These are phyloP conservation scores for Caenorhabditis plicata DNA, from an alignment of 2,888 invertebrate species.

Conservation along the genomic window DNA sequence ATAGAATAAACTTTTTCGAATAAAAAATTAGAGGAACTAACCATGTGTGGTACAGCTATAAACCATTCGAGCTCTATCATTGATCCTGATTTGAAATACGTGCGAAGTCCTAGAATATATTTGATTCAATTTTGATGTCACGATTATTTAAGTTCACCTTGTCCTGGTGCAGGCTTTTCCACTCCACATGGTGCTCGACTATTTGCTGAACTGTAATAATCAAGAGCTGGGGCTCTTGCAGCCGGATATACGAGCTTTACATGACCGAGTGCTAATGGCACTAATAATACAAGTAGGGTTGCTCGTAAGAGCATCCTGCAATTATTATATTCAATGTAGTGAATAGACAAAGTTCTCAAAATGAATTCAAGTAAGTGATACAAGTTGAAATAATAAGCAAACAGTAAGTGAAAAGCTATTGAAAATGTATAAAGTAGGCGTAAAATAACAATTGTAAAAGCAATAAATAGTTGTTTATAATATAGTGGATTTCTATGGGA, in stretches of 20 bases:
- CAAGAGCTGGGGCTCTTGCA: conserved; percentile 75
- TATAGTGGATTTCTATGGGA: too few species aligned
- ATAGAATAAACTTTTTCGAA: too few species aligned
- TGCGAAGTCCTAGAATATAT: conserved; percentile 31
- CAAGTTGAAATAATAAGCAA: too few species aligned
- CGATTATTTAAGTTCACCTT: conserved; percentile 12
- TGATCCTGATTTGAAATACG: conserved; percentile 72
- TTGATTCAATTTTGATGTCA: neutral
- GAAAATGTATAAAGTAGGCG: too few species aligned
- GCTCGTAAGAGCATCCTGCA: conserved; percentile 25
- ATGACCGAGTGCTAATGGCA: conserved; percentile 24
- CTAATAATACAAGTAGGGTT: conserved; percentile 22
- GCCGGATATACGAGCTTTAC: conserved; percentile 50
- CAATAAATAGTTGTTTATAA: too few species aligned
- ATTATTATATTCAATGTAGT: too few species aligned
- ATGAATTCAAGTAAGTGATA: too few species aligned
- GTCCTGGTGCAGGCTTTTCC: conserved; percentile 74
- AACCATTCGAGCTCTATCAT: conserved; percentile 89
- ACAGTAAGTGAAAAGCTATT: too few species aligned
- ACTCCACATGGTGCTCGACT: conserved; percentile 91
- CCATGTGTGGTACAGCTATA: conserved; percentile 86
- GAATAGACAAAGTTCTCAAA: too few species aligned
- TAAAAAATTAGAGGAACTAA: too few species aligned
- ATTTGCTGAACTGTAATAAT: conserved; percentile 86
- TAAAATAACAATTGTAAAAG: too few species aligned